Evolutionary conservation across 2,113 vertebrate genomes (phyloP), one percentile per base, ranked within the genome.

Genomic region (Haplochromis vanheusdeni): DNA sequence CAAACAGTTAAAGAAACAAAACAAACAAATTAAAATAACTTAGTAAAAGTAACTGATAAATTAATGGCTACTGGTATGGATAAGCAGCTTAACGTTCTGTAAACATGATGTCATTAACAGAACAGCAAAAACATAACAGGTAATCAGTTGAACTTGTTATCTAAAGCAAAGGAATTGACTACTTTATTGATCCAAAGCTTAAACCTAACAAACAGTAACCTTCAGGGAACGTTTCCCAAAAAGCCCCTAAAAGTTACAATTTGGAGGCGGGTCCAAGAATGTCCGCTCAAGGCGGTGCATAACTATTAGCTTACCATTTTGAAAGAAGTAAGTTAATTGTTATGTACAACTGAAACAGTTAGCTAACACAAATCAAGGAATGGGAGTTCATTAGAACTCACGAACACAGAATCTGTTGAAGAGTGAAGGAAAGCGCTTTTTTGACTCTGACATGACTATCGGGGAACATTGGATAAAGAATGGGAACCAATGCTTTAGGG

Each of bases 181-280:
- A 45, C 37, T 45, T 75, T 45, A 75, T 2, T 47, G 21, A 47
- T 17, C 21, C 0, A 0, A 5, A 28, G 70, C 70, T 0, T 75
- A 75, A 47, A 73, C 37, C 68, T 45, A 45, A 16, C 37, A 73
- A 26, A 45, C 68, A 2, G 8, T 10, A 73, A 73, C n/a, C 37
- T 73, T 17, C 21, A 45, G 13, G 8, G 8, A 73, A 26, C 5
- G 1, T 73, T 73, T 1, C 21, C 21, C 40, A 45, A 45, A 73
- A 73, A 10, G 13, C 2, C 13, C 37, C 2, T 0, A 26, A 23
- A 45, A 23, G 65, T 45, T 26, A 73, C 13, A 73, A 73, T 73
- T 73, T 73, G 65, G 65, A 26, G 8, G 40, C 23, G 5, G 4
- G 21, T 73, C 13, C 37, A 42, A 10, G 37, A 73, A 45, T 45